Percentiles rank a stretch among this genome's conserved stretches.
Evolutionary conservation across 2,797 vertebrate species (phyloP).

Genomic region (Sciurus vulgaris): DNA sequence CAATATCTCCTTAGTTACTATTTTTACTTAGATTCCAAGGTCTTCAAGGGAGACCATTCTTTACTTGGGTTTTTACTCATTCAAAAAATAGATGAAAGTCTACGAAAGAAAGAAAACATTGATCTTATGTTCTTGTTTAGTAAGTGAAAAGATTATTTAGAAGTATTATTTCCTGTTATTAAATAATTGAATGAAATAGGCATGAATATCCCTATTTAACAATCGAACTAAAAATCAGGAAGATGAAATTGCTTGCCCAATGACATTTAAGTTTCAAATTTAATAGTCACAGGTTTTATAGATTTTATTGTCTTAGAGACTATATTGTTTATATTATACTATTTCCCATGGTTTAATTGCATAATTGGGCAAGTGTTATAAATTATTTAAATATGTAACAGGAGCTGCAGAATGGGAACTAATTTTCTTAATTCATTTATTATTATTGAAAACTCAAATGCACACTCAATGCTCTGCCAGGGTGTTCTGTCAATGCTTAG

Average conservation of each 20-base stretch:
- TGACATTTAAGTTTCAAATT: neutral
- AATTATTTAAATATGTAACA: neutral
- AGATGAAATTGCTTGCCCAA: neutral
- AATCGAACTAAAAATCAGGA: neutral
- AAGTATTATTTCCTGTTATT: neutral
- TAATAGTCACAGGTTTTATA: neutral
- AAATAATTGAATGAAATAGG: neutral
- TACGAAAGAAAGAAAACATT: neutral
- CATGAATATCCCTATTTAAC: neutral
- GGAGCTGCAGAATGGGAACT: neutral
- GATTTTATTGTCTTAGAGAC: neutral
- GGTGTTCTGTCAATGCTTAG: neutral
- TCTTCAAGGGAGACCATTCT: neutral
- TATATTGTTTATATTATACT: neutral
- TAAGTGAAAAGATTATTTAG: neutral
- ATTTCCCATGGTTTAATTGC: neutral
- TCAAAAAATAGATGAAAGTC: neutral
- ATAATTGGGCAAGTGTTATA: neutral
- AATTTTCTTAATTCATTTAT: neutral
- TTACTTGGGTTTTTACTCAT: neutral
- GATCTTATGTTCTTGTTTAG: neutral
- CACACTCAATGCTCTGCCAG: neutral
- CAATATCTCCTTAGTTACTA: neutral
- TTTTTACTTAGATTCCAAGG: neutral
- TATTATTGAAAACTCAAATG: neutral